These are phyloP conservation scores for Belgica antarctica DNA, from an alignment of 2,888 invertebrate genomes.

Conservation along the genomic window DNA sequence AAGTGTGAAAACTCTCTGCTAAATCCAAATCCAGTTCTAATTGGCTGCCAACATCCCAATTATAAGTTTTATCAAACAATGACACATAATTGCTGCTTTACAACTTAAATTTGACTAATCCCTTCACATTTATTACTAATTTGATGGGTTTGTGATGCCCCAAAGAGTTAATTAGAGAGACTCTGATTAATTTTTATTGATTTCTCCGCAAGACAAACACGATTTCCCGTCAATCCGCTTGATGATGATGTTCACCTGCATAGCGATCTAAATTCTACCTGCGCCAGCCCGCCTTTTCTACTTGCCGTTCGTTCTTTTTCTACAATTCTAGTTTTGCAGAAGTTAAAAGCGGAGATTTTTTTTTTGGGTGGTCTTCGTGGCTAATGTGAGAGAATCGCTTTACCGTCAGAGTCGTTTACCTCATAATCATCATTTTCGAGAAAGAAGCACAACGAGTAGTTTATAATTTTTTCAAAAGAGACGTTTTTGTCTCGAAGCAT, in stretches of 20 bases:
- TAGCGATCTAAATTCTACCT: conserved; percentile 7
- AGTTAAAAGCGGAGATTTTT: conserved; percentile 3
- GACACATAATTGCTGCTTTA: too few species aligned
- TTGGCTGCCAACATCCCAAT: too few species aligned
- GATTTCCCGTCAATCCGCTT: conserved; percentile 3
- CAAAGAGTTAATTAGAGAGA: background rate
- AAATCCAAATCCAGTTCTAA: too few species aligned
- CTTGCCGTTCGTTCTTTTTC: background rate
- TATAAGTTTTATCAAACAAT: too few species aligned
- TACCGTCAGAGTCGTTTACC: conserved; percentile 14
- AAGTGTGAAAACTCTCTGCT: too few species aligned
- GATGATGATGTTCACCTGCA: conserved; percentile 17
- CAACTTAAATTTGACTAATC: too few species aligned
- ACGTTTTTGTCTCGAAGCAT: conserved; percentile 15
- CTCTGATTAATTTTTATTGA: conserved; percentile 9
- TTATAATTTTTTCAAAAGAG: conserved; percentile 23
- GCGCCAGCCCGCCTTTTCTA: background rate
- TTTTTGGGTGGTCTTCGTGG: conserved; percentile 21
- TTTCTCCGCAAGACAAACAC: background rate
- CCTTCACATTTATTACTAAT: too few species aligned
- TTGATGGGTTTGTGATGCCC: conserved; percentile 3
- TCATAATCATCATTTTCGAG: conserved; percentile 30
- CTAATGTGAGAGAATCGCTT: conserved; percentile 28
- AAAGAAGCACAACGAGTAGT: conserved; percentile 3
- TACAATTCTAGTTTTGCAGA: background rate